phyloP scores from a whole-genome alignment of 2,797 vertebrate genomes.

The Siniperca scherzeri region DNA sequence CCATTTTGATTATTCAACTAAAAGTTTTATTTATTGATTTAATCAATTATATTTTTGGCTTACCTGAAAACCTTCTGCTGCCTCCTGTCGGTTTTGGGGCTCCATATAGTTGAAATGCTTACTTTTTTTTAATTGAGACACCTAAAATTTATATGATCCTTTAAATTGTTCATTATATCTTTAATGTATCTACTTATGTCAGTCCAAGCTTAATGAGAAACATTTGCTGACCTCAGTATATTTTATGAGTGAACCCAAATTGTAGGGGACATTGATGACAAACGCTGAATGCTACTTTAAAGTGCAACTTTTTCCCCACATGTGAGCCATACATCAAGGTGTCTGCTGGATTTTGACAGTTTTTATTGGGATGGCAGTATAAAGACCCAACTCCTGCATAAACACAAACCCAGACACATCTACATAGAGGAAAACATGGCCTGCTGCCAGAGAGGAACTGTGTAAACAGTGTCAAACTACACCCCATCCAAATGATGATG shows the following conservation, averaged over 20 bases:
- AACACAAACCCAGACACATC: constrained; percentile 68
- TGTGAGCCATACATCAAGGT: constrained; percentile 59
- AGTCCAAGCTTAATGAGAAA: constrained; percentile 13
- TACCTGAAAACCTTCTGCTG: neutral
- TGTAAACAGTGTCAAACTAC: constrained; percentile 69
- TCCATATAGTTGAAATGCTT: neutral
- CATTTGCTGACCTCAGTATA: constrained; percentile 52
- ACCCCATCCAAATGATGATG: constrained; percentile 14
- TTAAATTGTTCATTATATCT: constrained; percentile 14
- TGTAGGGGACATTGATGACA: constrained; percentile 41
- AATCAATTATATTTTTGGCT: neutral
- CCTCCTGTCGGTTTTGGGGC: neutral
- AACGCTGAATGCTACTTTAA: constrained; percentile 45
- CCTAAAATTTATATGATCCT: neutral
- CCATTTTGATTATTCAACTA: neutral
- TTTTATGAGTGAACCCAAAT: constrained; percentile 58
- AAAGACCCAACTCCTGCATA: constrained; percentile 61
- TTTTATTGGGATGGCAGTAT: constrained; percentile 64
- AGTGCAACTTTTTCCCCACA: constrained; percentile 54
- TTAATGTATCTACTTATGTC: constrained; percentile 16
- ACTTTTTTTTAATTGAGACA: neutral
- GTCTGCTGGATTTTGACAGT: constrained; percentile 54
- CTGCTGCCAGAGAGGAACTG: constrained; percentile 50
- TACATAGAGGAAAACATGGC: constrained; percentile 54
- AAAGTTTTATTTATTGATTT: constrained; percentile 6